A percentile compares a stretch with the other conserved stretches of the same genome.
Evolutionary conservation across 2,113 vertebrate genomes (phyloP).

Genomic region (Chelonoidis abingdonii): DNA sequence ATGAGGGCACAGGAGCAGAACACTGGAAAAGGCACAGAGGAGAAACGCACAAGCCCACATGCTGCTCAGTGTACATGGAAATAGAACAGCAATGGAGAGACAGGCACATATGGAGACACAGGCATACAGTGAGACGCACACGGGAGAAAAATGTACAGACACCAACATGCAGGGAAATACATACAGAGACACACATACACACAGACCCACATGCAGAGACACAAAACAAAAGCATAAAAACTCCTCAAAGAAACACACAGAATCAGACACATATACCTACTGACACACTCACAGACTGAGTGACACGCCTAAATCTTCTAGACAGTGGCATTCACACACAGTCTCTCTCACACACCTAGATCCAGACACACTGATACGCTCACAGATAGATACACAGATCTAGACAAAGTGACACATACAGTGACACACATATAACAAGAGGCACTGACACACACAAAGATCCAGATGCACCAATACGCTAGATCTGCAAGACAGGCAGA

Average conservation of each 20-base stretch:
- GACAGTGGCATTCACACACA: neutral
- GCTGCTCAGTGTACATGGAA: conserved; percentile 64
- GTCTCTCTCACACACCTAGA: neutral
- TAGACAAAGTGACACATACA: neutral
- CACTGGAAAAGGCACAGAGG: conserved; percentile 14
- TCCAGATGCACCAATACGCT: neutral
- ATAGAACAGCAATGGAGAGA: conserved; percentile 23
- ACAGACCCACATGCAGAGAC: neutral
- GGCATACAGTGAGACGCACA: neutral
- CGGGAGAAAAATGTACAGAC: neutral
- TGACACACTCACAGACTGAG: neutral
- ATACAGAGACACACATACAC: neutral
- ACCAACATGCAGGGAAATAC: neutral
- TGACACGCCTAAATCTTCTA: neutral
- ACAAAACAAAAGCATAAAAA: neutral
- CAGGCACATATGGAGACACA: neutral
- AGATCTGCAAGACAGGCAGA: neutral
- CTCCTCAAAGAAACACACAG: neutral
- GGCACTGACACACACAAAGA: conserved; percentile 10
- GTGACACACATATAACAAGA: neutral
- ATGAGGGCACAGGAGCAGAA: conserved; percentile 71
- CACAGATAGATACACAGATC: neutral
- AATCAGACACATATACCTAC: neutral
- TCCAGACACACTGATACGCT: neutral
- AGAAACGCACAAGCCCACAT: conserved; percentile 12